phyloP scores from a whole-genome alignment of 2,888 invertebrate species.

The Xestoiulus laeticollis region DNA sequence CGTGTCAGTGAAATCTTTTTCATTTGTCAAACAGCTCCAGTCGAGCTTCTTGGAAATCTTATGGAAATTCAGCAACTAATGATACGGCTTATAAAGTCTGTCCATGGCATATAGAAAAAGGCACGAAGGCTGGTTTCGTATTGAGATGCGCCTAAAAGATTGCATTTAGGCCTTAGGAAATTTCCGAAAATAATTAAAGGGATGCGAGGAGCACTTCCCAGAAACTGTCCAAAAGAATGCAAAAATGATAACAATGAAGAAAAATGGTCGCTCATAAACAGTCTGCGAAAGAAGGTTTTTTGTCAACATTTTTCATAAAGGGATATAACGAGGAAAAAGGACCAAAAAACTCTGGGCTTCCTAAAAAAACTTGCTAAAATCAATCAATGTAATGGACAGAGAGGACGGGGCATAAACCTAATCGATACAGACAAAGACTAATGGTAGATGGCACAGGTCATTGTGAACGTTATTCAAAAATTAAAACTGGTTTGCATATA shows the following conservation, averaged over 20 bases:
- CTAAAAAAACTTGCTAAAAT: neutral
- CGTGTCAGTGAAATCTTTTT: constrained; percentile 37
- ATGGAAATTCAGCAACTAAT: constrained; percentile 16
- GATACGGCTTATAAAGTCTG: neutral
- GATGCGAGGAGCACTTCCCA: constrained; percentile 15
- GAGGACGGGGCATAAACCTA: neutral
- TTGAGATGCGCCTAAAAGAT: neutral
- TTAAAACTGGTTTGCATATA: neutral
- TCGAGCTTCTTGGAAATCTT: constrained; percentile 10
- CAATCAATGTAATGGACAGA: constrained; percentile 13
- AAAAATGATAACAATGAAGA: constrained; percentile 37
- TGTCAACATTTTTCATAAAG: neutral
- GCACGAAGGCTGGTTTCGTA: neutral
- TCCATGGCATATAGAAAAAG: neutral
- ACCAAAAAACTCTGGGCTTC: neutral
- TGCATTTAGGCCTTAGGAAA: constrained; percentile 19
- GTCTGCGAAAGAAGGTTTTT: constrained; percentile 1
- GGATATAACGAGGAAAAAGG: neutral
- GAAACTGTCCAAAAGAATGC: neutral
- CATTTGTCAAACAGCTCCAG: neutral
- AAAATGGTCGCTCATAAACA: constrained; percentile 37
- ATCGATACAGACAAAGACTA: constrained; percentile 18
- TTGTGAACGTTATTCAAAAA: neutral
- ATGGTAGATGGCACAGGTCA: neutral
- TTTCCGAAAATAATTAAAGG: constrained; percentile 37